Percentiles rank a stretch among this genome's conserved stretches.
Conservation (phyloP, 2,113 vertebrate species). For the Naja naja region DNA sequence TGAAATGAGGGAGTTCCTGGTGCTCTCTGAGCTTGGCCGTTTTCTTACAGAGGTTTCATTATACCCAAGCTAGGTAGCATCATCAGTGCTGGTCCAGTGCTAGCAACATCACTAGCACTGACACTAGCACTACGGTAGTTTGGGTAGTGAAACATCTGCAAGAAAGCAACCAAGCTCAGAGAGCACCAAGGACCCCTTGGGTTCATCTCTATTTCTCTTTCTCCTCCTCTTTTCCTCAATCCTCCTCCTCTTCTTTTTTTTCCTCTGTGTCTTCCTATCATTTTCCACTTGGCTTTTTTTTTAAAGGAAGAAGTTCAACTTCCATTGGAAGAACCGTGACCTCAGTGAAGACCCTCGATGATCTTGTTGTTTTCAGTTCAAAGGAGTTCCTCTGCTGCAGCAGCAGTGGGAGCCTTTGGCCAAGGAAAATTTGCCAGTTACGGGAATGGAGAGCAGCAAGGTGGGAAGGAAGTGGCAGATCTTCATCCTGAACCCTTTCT, state of each 20-base stretch:
- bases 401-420: not conserved
- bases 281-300: not conserved
- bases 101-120: not conserved
- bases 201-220: not conserved
- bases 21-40: not conserved
- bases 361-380: not conserved
- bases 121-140: not conserved
- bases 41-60: not conserved
- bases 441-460: not conserved
- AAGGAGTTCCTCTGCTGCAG: not conserved
- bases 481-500: not conserved
- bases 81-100: not conserved
- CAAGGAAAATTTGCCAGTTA: not conserved
- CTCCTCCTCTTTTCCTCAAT: not conserved
- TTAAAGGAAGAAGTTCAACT: not conserved
- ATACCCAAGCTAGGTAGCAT: not conserved
- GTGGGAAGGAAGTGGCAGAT: conserved; percentile 16
- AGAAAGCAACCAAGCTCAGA: not conserved
- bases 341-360: not conserved
- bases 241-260: not conserved
- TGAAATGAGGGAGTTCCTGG: not conserved
- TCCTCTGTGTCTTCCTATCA: not conserved
- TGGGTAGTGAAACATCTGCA: not conserved
- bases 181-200: not conserved
- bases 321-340: conserved; percentile 1